phyloP scores from a whole-genome alignment of 2,113 vertebrate species.

The Natator depressus region DNA sequence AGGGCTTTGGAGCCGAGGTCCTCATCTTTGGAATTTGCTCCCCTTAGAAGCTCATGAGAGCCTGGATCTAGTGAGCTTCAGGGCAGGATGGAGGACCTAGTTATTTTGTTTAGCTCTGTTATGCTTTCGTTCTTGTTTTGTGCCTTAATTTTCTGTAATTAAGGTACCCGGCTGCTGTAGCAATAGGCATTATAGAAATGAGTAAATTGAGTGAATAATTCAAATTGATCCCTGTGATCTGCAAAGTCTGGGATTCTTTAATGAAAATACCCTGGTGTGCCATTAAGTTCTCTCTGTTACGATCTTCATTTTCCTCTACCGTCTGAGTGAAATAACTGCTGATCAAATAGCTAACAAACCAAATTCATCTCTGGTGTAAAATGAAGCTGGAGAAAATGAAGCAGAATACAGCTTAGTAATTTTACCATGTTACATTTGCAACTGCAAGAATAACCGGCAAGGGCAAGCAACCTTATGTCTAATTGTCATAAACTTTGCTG shows the following conservation, averaged over 20 bases:
- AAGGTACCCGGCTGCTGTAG: not conserved
- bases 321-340: not conserved
- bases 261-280: conserved; percentile 3
- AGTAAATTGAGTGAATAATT: not conserved
- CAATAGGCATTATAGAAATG: conserved; percentile 19
- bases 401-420: not conserved
- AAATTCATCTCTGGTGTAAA: not conserved
- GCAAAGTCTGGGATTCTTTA: not conserved
- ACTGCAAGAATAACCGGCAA: not conserved
- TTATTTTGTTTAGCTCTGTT: not conserved
- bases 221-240: not conserved
- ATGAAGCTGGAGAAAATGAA: not conserved
- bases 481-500: conserved; percentile 43
- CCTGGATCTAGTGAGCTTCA: not conserved
- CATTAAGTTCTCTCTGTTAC: not conserved
- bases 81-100: not conserved
- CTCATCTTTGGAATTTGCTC: not conserved
- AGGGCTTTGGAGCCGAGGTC: not conserved
- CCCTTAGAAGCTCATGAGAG: not conserved
- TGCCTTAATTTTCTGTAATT: not conserved
- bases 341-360: not conserved
- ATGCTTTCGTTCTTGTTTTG: conserved; percentile 1
- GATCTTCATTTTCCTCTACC: not conserved
- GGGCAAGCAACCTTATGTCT: not conserved
- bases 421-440: not conserved